Base-by-base conservation (phyloP, 2,888 invertebrate species). In the Nebria salina region DNA sequence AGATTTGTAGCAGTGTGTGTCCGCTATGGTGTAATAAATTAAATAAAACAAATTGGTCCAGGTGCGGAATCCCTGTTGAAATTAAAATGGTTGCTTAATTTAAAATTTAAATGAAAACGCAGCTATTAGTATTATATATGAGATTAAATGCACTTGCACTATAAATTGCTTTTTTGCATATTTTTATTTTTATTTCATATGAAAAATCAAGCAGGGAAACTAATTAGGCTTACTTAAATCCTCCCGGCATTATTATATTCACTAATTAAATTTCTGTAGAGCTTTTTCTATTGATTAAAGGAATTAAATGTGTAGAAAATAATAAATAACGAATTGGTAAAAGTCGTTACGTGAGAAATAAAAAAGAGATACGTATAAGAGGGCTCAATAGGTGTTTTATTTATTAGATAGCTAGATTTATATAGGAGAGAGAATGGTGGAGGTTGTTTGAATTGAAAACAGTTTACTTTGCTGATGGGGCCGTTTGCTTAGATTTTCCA, bases 401-500 rank as follows among this genome's bases (percentile, higher is more conserved):
- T 34, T 34, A 34, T 34, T 34, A 34, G 34, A 20, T 20, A 2
- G 34, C 5, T 34, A 34, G 34, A 4, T 34, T 2, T 34, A 34
- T 34, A 34, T 34, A 5, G 5, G 34, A 34, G 5, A 34, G 4
- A 34, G 1, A 34, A 34, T 34, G 34, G 34, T 4, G 34, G 79
- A 79, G 68, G 75, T 75, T 72, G 70, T 75, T 11, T 43, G 68
- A 70, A 64, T 80, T 80, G 80, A 75, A 80, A 75, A 75, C 41
- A 64, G 75, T 75, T 80, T 75, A 79, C 74, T 68, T 68, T 26
- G 15, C 42, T 70, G 80, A 80, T 80, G 75, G 80, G 75, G 72
- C 75, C 75, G 80, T 80, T 80, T 80, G 80, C 75, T 75, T 80
- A 75, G 75, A 80, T 80, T 75, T 80, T 80, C 75, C 80, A 75